phyloP scores from a whole-genome alignment of 2,888 invertebrate species.

The Ethmia dodecea region DNA sequence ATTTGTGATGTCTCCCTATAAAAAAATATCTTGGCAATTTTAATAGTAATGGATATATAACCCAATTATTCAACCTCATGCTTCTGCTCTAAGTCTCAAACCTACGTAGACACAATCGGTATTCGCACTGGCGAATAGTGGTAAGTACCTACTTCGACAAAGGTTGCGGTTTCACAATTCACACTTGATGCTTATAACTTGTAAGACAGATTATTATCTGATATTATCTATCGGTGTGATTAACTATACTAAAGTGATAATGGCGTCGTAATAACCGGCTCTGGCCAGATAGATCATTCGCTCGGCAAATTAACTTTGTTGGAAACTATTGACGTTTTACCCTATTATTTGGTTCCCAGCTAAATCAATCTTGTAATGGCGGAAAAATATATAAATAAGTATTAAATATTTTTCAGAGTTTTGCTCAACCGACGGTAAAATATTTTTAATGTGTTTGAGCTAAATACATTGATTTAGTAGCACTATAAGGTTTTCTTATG shows the following conservation, averaged over 20 bases:
- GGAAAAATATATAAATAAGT: slow-evolving; percentile 15
- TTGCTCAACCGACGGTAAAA: no score
- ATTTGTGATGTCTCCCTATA: no score
- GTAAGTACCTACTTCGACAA: slow-evolving; percentile 18
- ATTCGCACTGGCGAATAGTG: not conserved
- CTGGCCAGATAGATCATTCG: slow-evolving; percentile 30
- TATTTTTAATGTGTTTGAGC: no score
- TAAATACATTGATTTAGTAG: no score
- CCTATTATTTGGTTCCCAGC: slow-evolving; percentile 27
- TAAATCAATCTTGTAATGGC: slow-evolving; percentile 33
- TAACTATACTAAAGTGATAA: slow-evolving; percentile 64
- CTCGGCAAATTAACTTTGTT: slow-evolving; percentile 45
- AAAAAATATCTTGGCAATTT: no score
- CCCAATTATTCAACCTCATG: no score
- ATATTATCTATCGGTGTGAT: slow-evolving; percentile 57
- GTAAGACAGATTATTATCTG: slow-evolving; percentile 52
- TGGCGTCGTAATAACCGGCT: slow-evolving; percentile 49
- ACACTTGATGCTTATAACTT: slow-evolving; percentile 42
- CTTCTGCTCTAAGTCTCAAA: no score
- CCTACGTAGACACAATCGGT: not conserved
- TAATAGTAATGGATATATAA: no score
- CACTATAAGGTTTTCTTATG: no score
- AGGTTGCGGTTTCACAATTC: slow-evolving; percentile 55
- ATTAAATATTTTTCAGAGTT: not conserved
- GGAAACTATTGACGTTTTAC: slow-evolving; percentile 21